Percentiles rank a stretch among this genome's conserved stretches.
These are phyloP conservation scores for Caenorhabditis zanzibari DNA, from an alignment of 2,888 invertebrate genomes.

Conservation along the genomic window DNA sequence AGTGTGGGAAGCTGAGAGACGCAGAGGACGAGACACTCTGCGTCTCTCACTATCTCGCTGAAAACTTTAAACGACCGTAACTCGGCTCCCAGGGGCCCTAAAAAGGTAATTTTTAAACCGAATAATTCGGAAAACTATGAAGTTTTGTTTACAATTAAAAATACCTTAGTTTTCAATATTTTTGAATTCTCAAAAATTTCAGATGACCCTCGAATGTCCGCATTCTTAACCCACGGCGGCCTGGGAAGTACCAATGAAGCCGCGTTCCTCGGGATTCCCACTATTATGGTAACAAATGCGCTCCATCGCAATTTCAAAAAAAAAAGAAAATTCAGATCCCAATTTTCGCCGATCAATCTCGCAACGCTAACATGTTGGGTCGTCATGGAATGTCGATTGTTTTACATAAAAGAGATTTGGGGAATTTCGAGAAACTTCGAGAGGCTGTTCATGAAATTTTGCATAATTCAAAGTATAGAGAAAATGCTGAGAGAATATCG, in stretches of 20 bases:
- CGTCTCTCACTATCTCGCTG: no score
- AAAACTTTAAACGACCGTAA: no score
- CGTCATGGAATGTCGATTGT: constrained; percentile 49
- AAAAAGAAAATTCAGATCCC: constrained; percentile 23
- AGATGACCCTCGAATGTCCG: constrained; percentile 48
- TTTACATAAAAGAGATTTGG: constrained; percentile 57
- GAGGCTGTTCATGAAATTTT: constrained; percentile 39
- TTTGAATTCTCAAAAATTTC: neutral
- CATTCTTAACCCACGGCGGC: constrained; percentile 59
- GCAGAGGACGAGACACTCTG: no score
- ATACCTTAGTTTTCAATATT: neutral
- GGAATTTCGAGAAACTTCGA: constrained; percentile 23
- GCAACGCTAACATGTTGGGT: constrained; percentile 64
- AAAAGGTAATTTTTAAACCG: no score
- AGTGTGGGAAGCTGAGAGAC: no score
- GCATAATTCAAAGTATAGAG: constrained; percentile 17
- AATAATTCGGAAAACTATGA: no score
- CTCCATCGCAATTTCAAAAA: neutral
- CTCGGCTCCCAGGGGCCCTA: no score
- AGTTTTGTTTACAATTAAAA: no score
- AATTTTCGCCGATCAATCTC: constrained; percentile 65
- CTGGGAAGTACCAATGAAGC: constrained; percentile 57
- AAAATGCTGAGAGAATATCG: constrained; percentile 30
- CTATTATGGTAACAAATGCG: constrained; percentile 45
- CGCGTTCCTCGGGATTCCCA: constrained; percentile 41